Evolutionary conservation across 2,888 invertebrate species (phyloP).

Genomic region (Meiosimyza platycephala): DNA sequence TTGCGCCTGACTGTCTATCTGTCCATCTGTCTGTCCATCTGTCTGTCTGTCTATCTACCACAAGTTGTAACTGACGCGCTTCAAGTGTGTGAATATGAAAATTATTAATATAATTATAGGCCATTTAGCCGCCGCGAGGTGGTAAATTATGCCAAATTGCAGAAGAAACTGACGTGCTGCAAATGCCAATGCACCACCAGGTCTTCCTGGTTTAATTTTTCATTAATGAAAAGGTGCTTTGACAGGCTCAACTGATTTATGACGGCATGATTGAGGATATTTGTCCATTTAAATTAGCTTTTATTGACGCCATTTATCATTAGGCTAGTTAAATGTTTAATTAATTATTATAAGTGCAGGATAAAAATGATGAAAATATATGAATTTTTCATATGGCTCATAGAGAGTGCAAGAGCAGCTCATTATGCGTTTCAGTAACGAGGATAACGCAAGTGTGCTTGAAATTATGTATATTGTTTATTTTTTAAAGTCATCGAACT

Average conservation of each 20-base stretch:
- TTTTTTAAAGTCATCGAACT: too few species aligned
- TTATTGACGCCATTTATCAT: slow-evolving; percentile 39
- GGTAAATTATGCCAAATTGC: slow-evolving; percentile 26
- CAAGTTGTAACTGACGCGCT: background rate
- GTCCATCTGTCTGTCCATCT: background rate
- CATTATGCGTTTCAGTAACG: too few species aligned
- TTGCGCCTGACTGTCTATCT: background rate
- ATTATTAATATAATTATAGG: slow-evolving; percentile 51
- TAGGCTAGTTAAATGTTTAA: slow-evolving; percentile 35
- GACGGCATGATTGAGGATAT: slow-evolving; percentile 39
- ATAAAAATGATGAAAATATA: background rate
- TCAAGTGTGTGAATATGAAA: slow-evolving; percentile 15
- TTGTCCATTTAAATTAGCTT: slow-evolving; percentile 39
- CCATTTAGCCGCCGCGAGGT: slow-evolving; percentile 44
- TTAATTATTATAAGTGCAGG: slow-evolving; percentile 21
- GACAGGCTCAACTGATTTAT: slow-evolving; percentile 40
- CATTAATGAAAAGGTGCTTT: slow-evolving; percentile 3
- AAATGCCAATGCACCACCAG: background rate
- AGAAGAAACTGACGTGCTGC: slow-evolving; percentile 15
- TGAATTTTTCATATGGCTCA: too few species aligned
- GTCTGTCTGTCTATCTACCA: too few species aligned
- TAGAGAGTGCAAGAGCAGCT: too few species aligned
- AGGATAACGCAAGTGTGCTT: too few species aligned
- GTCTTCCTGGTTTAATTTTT: slow-evolving; percentile 4
- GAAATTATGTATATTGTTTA: too few species aligned